Percentiles rank a stretch among this genome's conserved stretches.
Evolutionary conservation across 2,888 invertebrate genomes (phyloP).

Genomic region (Dryocosmus kuriphilus): DNA sequence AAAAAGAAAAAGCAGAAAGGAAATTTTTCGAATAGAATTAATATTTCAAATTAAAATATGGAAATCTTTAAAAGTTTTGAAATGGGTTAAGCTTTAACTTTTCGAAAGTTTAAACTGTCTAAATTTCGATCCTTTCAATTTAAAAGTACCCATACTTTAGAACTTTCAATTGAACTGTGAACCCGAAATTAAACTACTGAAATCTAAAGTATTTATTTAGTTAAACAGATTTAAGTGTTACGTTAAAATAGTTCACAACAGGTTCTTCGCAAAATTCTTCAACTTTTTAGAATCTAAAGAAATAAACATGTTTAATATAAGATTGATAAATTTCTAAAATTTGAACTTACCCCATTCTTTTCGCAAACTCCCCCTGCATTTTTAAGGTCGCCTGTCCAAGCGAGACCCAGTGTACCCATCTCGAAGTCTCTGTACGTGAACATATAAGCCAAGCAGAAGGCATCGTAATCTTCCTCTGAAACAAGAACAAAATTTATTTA

Average conservation of each 20-base stretch:
- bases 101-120: no score
- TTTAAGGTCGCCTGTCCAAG: conserved; percentile 98
- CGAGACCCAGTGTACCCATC: conserved; percentile 96
- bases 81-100: not conserved
- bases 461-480: conserved; percentile 97
- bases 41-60: no score
- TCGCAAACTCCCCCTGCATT: conserved; percentile 99
- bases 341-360: conserved; percentile 90
- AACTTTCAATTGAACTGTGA: not conserved
- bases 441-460: conserved; percentile 99
- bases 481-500: conserved; percentile 53
- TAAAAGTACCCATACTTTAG: not conserved
- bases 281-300: not conserved
- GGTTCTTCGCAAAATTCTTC: not conserved
- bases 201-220: not conserved
- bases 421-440: conserved; percentile 98
- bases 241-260: no score
- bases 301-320: no score
- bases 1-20: not conserved
- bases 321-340: not conserved
- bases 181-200: not conserved
- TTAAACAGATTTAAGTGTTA: no score
- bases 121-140: not conserved
- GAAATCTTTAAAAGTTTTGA: not conserved
- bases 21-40: not conserved